These are phyloP conservation scores for Poecile montanus DNA, from an alignment of 2,797 vertebrate genomes.

Conservation along the genomic window DNA sequence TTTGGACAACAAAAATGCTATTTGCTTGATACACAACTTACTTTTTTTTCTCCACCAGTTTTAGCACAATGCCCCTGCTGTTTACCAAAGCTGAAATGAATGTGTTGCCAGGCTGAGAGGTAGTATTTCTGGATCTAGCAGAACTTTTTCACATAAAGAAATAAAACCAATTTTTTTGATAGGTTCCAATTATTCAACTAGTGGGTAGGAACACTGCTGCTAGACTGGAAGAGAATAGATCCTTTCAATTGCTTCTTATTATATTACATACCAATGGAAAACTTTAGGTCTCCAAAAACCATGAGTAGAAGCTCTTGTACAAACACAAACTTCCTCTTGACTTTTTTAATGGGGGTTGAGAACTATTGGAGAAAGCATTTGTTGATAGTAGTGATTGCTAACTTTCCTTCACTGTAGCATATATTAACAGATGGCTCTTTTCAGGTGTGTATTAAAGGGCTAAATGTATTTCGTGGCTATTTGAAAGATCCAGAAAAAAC, in stretches of 20 bases:
- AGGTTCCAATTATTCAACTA: neutral
- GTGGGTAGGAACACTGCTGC: neutral
- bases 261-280: neutral
- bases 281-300: neutral
- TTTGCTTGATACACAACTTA: neutral
- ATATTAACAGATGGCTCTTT: neutral
- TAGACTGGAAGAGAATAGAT: neutral
- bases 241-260: neutral
- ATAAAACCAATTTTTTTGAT: neutral
- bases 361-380: neutral
- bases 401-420: neutral
- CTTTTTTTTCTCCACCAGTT: neutral
- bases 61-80: neutral
- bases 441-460: slow-evolving; percentile 95
- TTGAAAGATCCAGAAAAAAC: slow-evolving; percentile 91
- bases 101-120: neutral
- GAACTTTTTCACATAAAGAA: neutral
- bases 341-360: neutral
- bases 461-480: slow-evolving; percentile 93
- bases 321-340: neutral
- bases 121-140: neutral
- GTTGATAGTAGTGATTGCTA: neutral
- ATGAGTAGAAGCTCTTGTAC: neutral
- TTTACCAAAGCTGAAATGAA: neutral
- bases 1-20: neutral